A percentile compares a stretch with the other conserved stretches of the same genome.
Conservation (phyloP, 2,113 vertebrate genomes). For the Lycaon pictus region DNA sequence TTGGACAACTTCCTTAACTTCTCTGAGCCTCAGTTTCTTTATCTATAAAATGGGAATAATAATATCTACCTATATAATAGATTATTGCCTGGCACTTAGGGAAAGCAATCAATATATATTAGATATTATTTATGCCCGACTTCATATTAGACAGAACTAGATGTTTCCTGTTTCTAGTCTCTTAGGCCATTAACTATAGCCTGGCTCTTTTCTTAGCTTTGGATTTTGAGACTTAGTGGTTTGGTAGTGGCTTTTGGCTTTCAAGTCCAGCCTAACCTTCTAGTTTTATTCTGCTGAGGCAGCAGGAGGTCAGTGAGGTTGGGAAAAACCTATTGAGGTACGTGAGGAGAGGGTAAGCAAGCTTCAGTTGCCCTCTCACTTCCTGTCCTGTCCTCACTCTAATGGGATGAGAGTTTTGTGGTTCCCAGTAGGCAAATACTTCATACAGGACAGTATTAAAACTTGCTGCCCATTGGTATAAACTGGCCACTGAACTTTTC, state of each 20-base stretch:
- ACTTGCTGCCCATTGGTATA: conserved; percentile 37
- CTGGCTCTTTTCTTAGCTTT: conserved; percentile 51
- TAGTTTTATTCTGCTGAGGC: conserved; percentile 38
- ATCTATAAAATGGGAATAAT: conserved; percentile 41
- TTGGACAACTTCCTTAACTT: conserved; percentile 39
- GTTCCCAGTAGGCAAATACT: conserved; percentile 46
- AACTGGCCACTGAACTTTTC: conserved; percentile 10
- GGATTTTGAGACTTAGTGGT: conserved; percentile 56
- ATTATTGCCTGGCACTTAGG: conserved; percentile 28
- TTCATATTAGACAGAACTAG: not conserved
- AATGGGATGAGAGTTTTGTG: conserved; percentile 64
- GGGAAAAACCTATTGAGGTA: not conserved
- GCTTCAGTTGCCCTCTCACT: not conserved
- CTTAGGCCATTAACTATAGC: not conserved
- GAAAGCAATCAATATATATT: not conserved
- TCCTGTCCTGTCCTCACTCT: conserved; percentile 13
- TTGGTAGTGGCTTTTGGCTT: conserved; percentile 64
- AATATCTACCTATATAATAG: not conserved
- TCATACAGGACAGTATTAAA: conserved; percentile 46
- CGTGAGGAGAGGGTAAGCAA: not conserved
- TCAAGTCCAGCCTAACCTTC: conserved; percentile 12
- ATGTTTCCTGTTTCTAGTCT: conserved; percentile 4
- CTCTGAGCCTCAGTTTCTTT: not conserved
- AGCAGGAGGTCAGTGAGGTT: conserved; percentile 15
- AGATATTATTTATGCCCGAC: not conserved